A percentile compares a stretch with the other conserved stretches of the same genome.
These are phyloP conservation scores for Metridium senile DNA, from an alignment of 92 coral and sea anemone genomes.

Conservation along the genomic window DNA sequence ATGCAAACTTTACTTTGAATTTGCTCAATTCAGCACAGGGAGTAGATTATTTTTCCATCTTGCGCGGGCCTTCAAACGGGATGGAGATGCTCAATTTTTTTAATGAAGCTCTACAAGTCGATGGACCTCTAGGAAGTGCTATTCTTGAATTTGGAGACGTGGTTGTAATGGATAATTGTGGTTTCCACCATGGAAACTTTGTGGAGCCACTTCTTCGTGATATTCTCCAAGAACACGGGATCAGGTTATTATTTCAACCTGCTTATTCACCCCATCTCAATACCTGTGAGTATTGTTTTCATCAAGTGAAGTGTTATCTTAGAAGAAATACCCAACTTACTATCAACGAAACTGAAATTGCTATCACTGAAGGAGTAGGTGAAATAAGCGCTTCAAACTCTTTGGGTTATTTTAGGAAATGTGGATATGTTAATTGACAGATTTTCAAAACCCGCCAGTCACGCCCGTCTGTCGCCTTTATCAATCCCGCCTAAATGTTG, in stretches of 20 bases:
- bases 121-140: slow-evolving; percentile 41
- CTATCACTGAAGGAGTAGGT: slow-evolving; percentile 32
- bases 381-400: slow-evolving; percentile 41
- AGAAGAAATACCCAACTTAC: slow-evolving; percentile 24
- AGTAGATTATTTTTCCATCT: slow-evolving; percentile 30
- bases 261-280: too few species aligned
- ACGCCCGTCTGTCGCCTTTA: too few species aligned
- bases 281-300: too few species aligned
- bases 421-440: slow-evolving; percentile 48
- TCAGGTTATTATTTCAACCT: too few species aligned
- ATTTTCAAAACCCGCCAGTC: too few species aligned
- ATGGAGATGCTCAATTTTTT: slow-evolving; percentile 49
- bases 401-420: slow-evolving; percentile 34
- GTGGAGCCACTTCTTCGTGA: slow-evolving; percentile 39
- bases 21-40: slow-evolving; percentile 51
- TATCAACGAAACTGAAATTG: slow-evolving; percentile 48
- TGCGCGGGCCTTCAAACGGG: slow-evolving; percentile 43
- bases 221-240: too few species aligned
- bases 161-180: slow-evolving; percentile 58
- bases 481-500: too few species aligned
- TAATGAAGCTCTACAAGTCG: slow-evolving; percentile 40
- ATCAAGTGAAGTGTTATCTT: slow-evolving; percentile 42
- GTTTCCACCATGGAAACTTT: slow-evolving; percentile 48
- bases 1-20: slow-evolving; percentile 56
- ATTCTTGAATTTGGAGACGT: slow-evolving; percentile 46